Base-by-base conservation (phyloP, 2,797 vertebrate genomes). In the Onychomys leucogaster region DNA sequence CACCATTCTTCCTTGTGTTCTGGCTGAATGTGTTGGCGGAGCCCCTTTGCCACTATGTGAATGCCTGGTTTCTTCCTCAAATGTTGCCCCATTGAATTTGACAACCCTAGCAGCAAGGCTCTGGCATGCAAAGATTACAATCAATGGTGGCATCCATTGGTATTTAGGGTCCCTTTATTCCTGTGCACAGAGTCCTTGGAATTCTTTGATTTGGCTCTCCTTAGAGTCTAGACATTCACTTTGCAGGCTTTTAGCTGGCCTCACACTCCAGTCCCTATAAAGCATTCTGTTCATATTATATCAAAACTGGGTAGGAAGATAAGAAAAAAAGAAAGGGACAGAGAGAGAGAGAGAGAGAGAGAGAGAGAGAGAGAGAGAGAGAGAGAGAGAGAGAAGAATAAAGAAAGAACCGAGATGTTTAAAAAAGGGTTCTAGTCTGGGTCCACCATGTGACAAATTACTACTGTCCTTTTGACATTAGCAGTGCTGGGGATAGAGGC, bases 61-160 rank as follows among this genome's bases (percentile, higher is more conserved):
- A 16, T 6, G 8, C 43, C 75, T 43, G 75, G 0, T 46, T 89
- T 81, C 76, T 61, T 91, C 67, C 65, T 82, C 49, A 14, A 16
- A 85, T 49, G 86, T 78, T n/a, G 19, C 2, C 29, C 91, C 25
- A 29, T 52, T 46, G 12, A n/a, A 34, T 10, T n/a, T 75, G 57
- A 32, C 16, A 21, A 7, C 49, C 0, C 1, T 46, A 32, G 69
- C 10, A 19, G 8, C 9, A 27, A 6, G 2, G 3, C 10, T n/a
- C 34, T 71, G 43, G 23, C 21, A 29, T 5, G 25, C 9, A 41
- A 0, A 81, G 32, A 0, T 34, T 67, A 29, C 14, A 46, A 8
- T 27, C 0, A n/a, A 29, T 32, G 10, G 0, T 3, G 8, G 46
- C 2, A 5, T 67, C 61, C 2, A 2, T 52, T 52, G 5, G 17